Percentiles rank a stretch among this genome's conserved stretches.
These are phyloP conservation scores for Cantharis rufa DNA, from an alignment of 2,888 invertebrate species.

Conservation along the genomic window DNA sequence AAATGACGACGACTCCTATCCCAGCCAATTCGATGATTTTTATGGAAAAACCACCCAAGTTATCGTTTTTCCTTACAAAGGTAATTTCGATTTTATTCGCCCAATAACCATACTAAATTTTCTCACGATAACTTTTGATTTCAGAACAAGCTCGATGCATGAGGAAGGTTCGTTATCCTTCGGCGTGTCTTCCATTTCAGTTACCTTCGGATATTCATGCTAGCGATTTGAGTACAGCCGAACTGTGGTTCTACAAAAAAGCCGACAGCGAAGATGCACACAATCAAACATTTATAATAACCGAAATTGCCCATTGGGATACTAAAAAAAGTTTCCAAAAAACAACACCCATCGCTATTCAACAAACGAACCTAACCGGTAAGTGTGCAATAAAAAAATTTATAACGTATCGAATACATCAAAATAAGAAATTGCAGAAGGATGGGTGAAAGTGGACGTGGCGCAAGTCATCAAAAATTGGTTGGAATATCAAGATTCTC, in stretches of 20 bases:
- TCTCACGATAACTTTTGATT: conserved; percentile 26
- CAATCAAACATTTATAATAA: conserved; percentile 77
- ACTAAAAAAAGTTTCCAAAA: conserved; percentile 71
- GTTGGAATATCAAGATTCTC: conserved; percentile 69
- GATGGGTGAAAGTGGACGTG: conserved; percentile 81
- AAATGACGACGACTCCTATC: conserved; percentile 55
- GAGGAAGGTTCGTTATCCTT: conserved; percentile 61
- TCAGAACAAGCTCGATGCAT: conserved; percentile 60
- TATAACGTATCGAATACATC: background rate
- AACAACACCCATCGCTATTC: conserved; percentile 78
- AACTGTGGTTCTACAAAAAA: conserved; percentile 81
- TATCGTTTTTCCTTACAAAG: conserved; percentile 79
- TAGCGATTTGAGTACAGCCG: conserved; percentile 75
- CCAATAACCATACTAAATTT: no score
- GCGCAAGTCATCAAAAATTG: conserved; percentile 77
- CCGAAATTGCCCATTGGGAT: conserved; percentile 79
- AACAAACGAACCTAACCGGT: conserved; percentile 74
- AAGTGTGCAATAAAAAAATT: conserved; percentile 13
- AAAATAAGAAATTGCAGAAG: conserved; percentile 59
- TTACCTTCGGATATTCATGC: conserved; percentile 75
- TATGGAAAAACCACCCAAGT: conserved; percentile 85
- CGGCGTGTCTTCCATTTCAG: conserved; percentile 77
- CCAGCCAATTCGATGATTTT: conserved; percentile 67
- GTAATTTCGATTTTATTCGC: conserved; percentile 54
- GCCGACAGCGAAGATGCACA: conserved; percentile 65